phyloP scores from a whole-genome alignment of 2,888 invertebrate species.

The Nesidiocoris tenuis region DNA sequence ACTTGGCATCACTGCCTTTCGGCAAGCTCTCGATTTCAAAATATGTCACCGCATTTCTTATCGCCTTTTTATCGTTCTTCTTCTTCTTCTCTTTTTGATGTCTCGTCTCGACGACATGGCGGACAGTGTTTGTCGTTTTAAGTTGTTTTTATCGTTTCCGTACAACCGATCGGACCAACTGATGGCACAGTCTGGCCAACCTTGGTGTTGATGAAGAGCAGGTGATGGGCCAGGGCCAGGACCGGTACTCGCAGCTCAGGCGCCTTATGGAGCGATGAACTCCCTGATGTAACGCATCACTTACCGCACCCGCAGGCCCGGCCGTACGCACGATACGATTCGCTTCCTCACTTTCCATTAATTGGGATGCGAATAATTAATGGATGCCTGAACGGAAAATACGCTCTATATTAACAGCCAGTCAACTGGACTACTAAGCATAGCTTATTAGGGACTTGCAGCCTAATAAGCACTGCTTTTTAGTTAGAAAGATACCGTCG shows the following conservation, averaged over 20 bases:
- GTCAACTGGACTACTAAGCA: not conserved
- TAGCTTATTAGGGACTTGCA: not conserved
- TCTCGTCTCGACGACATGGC: too few species aligned
- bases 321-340: not conserved
- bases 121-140: too few species aligned
- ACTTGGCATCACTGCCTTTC: too few species aligned
- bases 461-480: too few species aligned
- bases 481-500: too few species aligned
- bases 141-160: too few species aligned
- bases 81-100: too few species aligned
- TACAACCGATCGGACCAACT: too few species aligned
- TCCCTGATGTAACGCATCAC: constrained; percentile 23
- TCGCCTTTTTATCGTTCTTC: too few species aligned
- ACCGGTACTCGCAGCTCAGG: not conserved
- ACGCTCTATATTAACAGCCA: not conserved
- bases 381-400: constrained; percentile 17
- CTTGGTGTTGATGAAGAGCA: not conserved
- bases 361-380: constrained; percentile 36
- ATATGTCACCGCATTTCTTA: too few species aligned
- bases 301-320: constrained; percentile 8
- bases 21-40: too few species aligned
- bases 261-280: constrained; percentile 38
- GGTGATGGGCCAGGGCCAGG: not conserved
- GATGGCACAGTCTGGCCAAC: too few species aligned
- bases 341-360: constrained; percentile 39